A percentile compares a stretch with the other conserved stretches of the same genome.
phyloP scores from a whole-genome alignment of 53 echinoderm and acorn worm genomes.

The Crossaster papposus region DNA sequence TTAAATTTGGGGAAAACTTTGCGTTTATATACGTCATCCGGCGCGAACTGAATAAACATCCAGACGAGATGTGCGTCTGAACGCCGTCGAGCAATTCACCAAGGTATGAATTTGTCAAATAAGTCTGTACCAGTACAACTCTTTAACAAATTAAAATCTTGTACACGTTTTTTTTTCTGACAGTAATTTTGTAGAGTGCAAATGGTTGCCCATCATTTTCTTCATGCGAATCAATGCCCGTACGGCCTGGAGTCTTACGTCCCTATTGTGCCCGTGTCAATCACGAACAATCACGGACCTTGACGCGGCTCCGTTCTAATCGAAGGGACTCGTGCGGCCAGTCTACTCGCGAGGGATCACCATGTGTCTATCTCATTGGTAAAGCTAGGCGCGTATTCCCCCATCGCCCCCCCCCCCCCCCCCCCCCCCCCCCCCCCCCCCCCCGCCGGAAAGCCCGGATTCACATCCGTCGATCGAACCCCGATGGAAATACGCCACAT shows the following conservation, averaged over 20 bases:
- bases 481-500: neutral
- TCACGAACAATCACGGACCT: neutral
- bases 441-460: neutral
- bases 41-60: too few species aligned
- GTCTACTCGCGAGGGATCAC: conserved; percentile 29
- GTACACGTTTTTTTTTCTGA: too few species aligned
- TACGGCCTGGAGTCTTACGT: neutral
- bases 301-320: neutral
- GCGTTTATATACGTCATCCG: too few species aligned
- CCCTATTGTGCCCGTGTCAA: neutral
- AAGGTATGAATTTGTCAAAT: neutral
- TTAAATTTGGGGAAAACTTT: too few species aligned
- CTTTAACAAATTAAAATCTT: too few species aligned
- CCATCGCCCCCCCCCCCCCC: too few species aligned
- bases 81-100: neutral
- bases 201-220: neutral
- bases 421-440: too few species aligned
- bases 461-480: neutral
- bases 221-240: neutral
- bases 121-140: too few species aligned
- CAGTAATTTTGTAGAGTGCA: too few species aligned
- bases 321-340: conserved; percentile 28
- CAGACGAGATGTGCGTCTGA: neutral
- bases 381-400: neutral
- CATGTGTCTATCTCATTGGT: conserved; percentile 16